These are phyloP conservation scores for Ranitomeya imitator DNA, from an alignment of 2,113 vertebrate species.

Conservation along the genomic window DNA sequence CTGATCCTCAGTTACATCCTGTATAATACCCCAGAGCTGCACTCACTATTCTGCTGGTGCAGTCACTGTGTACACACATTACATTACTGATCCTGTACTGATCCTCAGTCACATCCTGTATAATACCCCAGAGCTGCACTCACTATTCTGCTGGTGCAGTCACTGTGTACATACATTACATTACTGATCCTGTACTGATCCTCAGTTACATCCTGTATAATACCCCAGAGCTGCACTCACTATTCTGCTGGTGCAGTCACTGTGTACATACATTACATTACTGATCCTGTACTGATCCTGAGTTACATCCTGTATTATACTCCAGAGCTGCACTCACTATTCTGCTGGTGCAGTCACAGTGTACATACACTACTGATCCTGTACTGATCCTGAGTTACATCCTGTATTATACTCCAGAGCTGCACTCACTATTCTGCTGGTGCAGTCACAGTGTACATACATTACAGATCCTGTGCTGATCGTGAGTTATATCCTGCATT, in stretches of 20 bases:
- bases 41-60: not conserved
- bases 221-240: not conserved
- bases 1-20: not conserved
- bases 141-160: not conserved
- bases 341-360: not conserved
- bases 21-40: not conserved
- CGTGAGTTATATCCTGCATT: not conserved
- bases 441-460: not conserved
- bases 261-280: not conserved
- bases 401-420: too few species aligned
- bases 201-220: not conserved
- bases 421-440: not conserved
- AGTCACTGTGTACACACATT: not conserved
- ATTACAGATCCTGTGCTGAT: not conserved
- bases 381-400: too few species aligned
- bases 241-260: not conserved
- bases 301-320: not conserved
- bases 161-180: not conserved
- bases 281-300: not conserved
- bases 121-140: not conserved
- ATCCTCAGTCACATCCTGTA: too few species aligned
- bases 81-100: not conserved
- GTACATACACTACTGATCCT: too few species aligned
- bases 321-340: not conserved
- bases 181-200: too few species aligned